phyloP scores from a whole-genome alignment of 2,888 invertebrate genomes.

The Sarcophaga rosellei region DNA sequence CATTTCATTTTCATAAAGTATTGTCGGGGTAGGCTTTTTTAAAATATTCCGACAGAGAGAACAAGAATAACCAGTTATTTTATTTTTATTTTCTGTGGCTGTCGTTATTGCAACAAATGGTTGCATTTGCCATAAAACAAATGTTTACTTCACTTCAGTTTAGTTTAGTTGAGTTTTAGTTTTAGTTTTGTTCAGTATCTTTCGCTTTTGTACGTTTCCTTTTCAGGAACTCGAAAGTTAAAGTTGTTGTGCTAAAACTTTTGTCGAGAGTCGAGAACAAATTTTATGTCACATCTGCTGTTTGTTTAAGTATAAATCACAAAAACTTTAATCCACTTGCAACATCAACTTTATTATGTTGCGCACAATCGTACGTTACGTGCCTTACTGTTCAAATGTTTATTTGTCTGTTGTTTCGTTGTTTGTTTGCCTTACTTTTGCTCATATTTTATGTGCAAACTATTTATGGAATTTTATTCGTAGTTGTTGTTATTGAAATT shows the following conservation, averaged over 20 bases:
- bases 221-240: constrained; percentile 25
- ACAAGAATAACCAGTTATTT: neutral
- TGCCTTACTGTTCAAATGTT: neutral
- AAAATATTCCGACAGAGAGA: neutral
- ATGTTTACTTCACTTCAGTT: neutral
- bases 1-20: neutral
- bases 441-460: neutral
- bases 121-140: constrained; percentile 22
- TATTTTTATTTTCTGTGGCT: constrained; percentile 6
- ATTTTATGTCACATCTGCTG: constrained; percentile 67
- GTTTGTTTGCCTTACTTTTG: neutral
- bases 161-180: neutral
- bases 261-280: constrained; percentile 14
- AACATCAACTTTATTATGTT: constrained; percentile 53
- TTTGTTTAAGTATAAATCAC: constrained; percentile 65
- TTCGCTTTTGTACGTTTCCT: constrained; percentile 35
- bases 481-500: neutral
- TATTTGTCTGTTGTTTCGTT: neutral
- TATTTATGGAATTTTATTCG: neutral
- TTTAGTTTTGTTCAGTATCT: constrained; percentile 28
- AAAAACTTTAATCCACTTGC: constrained; percentile 67
- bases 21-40: neutral
- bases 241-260: constrained; percentile 60
- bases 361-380: neutral
- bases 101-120: constrained; percentile 44